Base-by-base conservation (phyloP, 2,113 vertebrate genomes). In the Ciconia maguari region DNA sequence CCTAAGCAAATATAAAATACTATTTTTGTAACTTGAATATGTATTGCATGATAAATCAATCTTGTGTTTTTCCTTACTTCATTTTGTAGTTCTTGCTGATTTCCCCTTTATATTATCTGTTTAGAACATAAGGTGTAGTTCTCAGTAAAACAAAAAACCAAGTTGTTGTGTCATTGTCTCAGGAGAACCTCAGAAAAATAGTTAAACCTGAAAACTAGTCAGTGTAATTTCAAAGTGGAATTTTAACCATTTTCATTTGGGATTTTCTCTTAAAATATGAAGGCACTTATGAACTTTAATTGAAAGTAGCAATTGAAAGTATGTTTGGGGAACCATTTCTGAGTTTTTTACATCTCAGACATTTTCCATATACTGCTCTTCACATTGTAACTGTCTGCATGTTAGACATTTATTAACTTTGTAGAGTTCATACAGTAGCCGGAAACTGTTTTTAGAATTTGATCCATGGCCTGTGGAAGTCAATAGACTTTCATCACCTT, bases 321-420 rank as follows among this genome's bases (percentile, higher is more conserved):
- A 4, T 29, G 16, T 76, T 42, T 94, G 18, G 8, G 13, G 38
- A 90, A 3, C 9, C 3, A 19, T 74, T 94, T 87, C 36, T 48
- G 24, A 7, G 2, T 20, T 38, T 65, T 66, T 83, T 27, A 16
- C 5, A 27, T 92, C 42, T 91, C 25, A 26, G 30, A 10, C 30
- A 10, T 62, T 94, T 93, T 93, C 48, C 10, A 2, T 86, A 30
- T 68, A 54, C 34, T 71, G 26, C 41, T 84, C 46, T 84, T 90
- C 41, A 54, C 11, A 6, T 93, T 64, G 38, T 84, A 94, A 57
- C 77, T 87, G 51, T 94, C 95, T 89, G 55, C 57, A 69, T 1
- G 7, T 91, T 96, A 96, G 96, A 89, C 77, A 97, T 84, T 96
- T 87, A 94, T 96, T 97, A 97, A 97, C 94, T 94, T 93, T 38